A percentile compares a stretch with the other conserved stretches of the same genome.
Evolutionary conservation across 2,888 invertebrate species (phyloP).

Genomic region (Pachycephus smyrnensis): DNA sequence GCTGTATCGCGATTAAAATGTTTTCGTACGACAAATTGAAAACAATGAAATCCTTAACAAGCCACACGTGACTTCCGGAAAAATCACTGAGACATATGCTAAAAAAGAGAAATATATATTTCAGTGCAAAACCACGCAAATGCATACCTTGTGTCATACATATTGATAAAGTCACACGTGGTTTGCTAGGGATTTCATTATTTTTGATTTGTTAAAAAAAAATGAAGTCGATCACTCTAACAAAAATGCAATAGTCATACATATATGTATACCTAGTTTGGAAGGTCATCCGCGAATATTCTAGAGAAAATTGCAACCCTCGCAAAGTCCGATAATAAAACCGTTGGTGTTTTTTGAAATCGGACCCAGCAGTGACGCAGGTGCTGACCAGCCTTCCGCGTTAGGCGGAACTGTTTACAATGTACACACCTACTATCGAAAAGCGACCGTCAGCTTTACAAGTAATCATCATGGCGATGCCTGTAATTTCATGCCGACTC

Average conservation of each 20-base stretch:
- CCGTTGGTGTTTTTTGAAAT: not conserved
- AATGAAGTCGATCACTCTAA: not conserved
- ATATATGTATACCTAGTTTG: not conserved
- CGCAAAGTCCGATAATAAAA: not conserved
- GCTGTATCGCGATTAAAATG: not conserved
- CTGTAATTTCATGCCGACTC: conserved; percentile 2
- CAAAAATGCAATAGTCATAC: not conserved
- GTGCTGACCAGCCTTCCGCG: not conserved
- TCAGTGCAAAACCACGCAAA: too few species aligned
- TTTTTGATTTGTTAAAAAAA: not conserved
- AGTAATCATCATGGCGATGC: not conserved
- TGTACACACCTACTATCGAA: not conserved
- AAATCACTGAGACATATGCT: too few species aligned
- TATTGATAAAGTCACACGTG: too few species aligned
- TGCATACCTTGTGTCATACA: too few species aligned
- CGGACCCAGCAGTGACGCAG: not conserved
- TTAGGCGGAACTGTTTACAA: conserved; percentile 5
- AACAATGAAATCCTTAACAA: too few species aligned
- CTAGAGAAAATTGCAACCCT: not conserved
- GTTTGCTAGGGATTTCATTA: too few species aligned
- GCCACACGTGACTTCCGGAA: too few species aligned
- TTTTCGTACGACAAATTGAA: too few species aligned
- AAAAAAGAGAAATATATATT: too few species aligned
- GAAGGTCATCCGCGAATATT: not conserved
- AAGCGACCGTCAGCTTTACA: not conserved